Percentiles rank a stretch among this genome's conserved stretches.
phyloP scores from a whole-genome alignment of 2,797 vertebrate species.

The Meriones psammophilus region DNA sequence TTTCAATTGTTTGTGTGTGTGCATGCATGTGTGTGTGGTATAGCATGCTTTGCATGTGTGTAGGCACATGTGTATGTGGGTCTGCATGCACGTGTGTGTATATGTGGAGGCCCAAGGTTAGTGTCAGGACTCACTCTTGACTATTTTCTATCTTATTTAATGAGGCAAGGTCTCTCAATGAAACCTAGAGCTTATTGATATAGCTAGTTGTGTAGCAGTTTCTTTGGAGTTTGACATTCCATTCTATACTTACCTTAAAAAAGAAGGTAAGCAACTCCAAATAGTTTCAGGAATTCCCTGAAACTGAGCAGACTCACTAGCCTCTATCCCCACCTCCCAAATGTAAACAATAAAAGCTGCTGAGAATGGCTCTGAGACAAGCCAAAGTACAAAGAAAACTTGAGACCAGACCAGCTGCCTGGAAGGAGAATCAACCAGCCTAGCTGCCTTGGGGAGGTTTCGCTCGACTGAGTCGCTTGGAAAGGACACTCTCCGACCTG shows the following conservation, averaged over 20 bases:
- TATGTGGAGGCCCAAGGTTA: not conserved
- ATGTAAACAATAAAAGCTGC: not conserved
- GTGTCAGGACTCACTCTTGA: not conserved
- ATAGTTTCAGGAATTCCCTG: not conserved
- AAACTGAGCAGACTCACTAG: not conserved
- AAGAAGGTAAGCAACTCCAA: not conserved
- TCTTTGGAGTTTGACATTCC: not conserved
- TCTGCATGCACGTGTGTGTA: not conserved
- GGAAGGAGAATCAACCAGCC: not conserved
- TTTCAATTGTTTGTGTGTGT: not conserved
- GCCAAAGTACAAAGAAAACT: not conserved
- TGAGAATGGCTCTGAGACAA: not conserved
- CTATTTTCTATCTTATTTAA: not conserved
- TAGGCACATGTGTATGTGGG: too few relatives aligned
- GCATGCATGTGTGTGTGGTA: not conserved
- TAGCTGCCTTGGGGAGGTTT: not conserved
- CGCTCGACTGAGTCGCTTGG: not conserved
- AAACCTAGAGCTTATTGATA: not conserved
- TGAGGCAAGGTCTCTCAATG: not conserved
- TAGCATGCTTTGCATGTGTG: not conserved
- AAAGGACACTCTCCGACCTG: not conserved
- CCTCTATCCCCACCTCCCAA: too few relatives aligned
- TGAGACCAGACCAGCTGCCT: not conserved
- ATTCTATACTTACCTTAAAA: not conserved
- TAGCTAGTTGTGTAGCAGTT: not conserved